Conservation (phyloP, 2,797 vertebrate species). For the Anomalospiza imberbis region DNA sequence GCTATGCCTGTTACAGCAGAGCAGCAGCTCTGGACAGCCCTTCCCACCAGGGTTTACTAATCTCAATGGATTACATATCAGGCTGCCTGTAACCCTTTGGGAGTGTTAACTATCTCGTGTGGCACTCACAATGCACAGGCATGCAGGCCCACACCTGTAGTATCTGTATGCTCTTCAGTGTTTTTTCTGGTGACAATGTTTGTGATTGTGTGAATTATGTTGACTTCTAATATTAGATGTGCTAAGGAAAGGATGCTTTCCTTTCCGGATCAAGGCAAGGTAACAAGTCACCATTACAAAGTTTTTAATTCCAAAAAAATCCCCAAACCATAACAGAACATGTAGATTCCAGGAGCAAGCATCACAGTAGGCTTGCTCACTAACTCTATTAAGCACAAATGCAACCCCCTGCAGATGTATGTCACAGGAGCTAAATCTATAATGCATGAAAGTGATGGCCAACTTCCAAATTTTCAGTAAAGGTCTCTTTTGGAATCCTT, state of each 20-base stretch:
- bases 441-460: not conserved
- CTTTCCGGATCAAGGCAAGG: not conserved
- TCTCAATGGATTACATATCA: not conserved
- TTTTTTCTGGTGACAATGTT: not conserved
- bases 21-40: not conserved
- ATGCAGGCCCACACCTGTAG: not conserved
- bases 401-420: fast-evolving
- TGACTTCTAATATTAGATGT: not conserved
- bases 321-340: not conserved
- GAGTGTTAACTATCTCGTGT: not conserved
- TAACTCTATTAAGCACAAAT: not conserved
- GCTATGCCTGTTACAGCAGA: not conserved
- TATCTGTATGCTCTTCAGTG: not conserved
- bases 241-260: not conserved
- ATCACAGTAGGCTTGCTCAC: not conserved
- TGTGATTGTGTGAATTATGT: not conserved
- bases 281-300: not conserved
- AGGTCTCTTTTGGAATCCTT: not conserved
- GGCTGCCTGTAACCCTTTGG: not conserved
- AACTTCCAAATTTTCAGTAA: not conserved
- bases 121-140: not conserved
- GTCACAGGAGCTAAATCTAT: not conserved
- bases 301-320: not conserved
- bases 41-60: not conserved
- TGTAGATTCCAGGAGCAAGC: not conserved